Evolutionary conservation across 2,113 vertebrate species (phyloP).

Genomic region (Antennarius striatus): DNA sequence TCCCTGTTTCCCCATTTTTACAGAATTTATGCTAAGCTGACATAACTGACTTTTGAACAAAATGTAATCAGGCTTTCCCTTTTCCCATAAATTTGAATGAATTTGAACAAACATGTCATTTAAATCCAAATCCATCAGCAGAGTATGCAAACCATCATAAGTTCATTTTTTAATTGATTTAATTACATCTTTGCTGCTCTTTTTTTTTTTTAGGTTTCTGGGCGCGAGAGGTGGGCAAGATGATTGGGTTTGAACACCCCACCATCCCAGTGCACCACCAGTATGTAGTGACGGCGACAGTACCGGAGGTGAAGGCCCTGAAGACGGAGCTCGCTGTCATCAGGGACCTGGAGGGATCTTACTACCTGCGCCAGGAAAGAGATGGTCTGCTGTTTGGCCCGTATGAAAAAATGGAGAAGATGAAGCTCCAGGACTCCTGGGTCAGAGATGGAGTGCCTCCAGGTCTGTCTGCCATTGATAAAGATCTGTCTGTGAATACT

Average conservation of each 20-base stretch:
- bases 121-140: no score
- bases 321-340: constrained; percentile 90
- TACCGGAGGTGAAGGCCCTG: constrained; percentile 94
- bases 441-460: constrained; percentile 89
- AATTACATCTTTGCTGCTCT: background rate
- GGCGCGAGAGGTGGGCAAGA: constrained; percentile 91
- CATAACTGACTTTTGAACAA: no score
- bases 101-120: no score
- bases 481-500: background rate
- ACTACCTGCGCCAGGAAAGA: constrained; percentile 93
- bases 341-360: constrained; percentile 93
- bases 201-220: constrained; percentile 86
- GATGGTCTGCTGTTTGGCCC: constrained; percentile 95
- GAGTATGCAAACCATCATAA: no score
- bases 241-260: constrained; percentile 91
- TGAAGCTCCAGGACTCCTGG: constrained; percentile 95
- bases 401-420: constrained; percentile 93
- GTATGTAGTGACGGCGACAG: constrained; percentile 91
- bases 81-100: no score
- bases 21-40: no score
- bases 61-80: background rate
- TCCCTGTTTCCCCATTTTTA: no score
- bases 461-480: constrained; percentile 63
- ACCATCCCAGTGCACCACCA: constrained; percentile 97
- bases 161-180: background rate